Evolutionary conservation across 2,797 vertebrate species (phyloP).

Genomic region (Phaenicophaeus curvirostris): DNA sequence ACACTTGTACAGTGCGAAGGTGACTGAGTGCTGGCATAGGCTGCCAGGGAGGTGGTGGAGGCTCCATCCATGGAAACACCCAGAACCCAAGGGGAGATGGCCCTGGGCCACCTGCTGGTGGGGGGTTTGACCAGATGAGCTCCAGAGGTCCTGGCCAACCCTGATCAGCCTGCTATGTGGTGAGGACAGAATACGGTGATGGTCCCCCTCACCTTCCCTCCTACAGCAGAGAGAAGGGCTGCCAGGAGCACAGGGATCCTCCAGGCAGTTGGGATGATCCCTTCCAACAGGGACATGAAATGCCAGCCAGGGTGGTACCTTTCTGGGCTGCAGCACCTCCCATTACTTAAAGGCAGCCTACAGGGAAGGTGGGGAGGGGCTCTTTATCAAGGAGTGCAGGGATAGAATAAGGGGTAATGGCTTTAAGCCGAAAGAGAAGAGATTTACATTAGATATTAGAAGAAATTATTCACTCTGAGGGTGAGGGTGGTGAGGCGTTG

Average conservation of each 20-base stretch:
- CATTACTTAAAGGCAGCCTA: no score
- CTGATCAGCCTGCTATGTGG: accelerated
- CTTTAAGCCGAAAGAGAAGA: no score
- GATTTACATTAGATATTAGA: no score
- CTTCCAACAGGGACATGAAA: accelerated
- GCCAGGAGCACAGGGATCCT: accelerated
- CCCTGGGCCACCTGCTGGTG: neutral
- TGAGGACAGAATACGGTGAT: neutral
- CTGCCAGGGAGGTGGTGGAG: neutral
- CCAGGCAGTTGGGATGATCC: neutral
- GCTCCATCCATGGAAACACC: neutral
- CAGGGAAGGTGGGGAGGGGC: no score
- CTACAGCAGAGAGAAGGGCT: neutral
- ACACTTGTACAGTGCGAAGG: neutral
- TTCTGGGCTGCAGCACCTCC: no score
- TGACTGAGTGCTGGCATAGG: neutral
- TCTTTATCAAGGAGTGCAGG: no score
- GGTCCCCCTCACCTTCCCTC: no score
- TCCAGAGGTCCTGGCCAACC: neutral
- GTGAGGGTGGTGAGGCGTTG: no score
- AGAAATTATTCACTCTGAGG: no score
- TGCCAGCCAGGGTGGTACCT: neutral
- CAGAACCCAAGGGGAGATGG: accelerated
- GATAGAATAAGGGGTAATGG: no score
- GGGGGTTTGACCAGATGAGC: neutral